A percentile compares a stretch with the other conserved stretches of the same genome.
phyloP scores from a whole-genome alignment of 2,797 vertebrate genomes.

The Coendou prehensilis region DNA sequence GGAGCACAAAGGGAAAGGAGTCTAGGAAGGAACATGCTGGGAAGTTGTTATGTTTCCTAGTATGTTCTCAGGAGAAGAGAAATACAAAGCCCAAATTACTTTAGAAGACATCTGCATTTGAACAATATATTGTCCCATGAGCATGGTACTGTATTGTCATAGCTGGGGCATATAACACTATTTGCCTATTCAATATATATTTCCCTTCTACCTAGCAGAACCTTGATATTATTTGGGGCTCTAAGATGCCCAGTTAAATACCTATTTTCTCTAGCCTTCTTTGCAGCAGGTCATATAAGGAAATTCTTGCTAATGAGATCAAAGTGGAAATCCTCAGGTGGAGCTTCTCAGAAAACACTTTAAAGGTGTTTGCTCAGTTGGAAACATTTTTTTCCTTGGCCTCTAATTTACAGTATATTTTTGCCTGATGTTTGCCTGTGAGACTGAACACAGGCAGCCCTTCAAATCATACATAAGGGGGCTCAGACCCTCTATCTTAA shows the following conservation, averaged over 20 bases:
- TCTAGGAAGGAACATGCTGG: not conserved
- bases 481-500: not conserved
- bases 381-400: not conserved
- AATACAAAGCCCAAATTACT: conserved; percentile 33
- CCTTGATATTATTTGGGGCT: not conserved
- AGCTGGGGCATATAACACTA: not conserved
- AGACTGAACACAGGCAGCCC: not conserved
- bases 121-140: not conserved
- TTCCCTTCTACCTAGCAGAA: not conserved
- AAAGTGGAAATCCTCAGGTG: not conserved
- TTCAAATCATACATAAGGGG: not conserved
- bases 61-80: not conserved
- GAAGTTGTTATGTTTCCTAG: conserved; percentile 5
- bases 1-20: not conserved
- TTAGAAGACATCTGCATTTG: conserved; percentile 14
- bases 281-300: not conserved
- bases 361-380: not conserved
- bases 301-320: conserved; percentile 20
- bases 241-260: not conserved
- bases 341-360: not conserved
- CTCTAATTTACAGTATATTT: not conserved
- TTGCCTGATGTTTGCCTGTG: not conserved
- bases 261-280: not conserved
- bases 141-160: not conserved
- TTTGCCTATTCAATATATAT: not conserved